Conservation (phyloP, 2,113 vertebrate genomes). For the Catharus minimus region DNA sequence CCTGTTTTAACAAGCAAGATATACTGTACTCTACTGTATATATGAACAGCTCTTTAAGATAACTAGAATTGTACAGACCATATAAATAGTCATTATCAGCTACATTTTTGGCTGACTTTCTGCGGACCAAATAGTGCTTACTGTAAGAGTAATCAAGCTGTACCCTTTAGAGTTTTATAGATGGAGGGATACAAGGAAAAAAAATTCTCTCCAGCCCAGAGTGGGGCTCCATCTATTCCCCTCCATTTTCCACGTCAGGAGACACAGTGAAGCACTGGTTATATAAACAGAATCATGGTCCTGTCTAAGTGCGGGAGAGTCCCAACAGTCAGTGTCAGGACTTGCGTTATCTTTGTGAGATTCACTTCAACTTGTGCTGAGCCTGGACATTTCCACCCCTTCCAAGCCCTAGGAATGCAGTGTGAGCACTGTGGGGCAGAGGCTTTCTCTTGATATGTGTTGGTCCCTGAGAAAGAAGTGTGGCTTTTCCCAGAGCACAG, state of each 20-base stretch:
- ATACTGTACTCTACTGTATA: constrained; percentile 54
- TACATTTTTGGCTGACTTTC: constrained; percentile 63
- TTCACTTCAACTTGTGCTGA: not conserved
- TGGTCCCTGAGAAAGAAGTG: not conserved
- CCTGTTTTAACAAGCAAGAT: constrained; percentile 61
- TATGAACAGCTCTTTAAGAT: constrained; percentile 67
- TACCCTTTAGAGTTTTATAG: constrained; percentile 51
- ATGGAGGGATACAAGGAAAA: constrained; percentile 20
- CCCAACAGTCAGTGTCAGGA: not conserved
- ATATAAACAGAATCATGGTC: constrained; percentile 25
- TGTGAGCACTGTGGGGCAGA: not conserved
- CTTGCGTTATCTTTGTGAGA: not conserved
- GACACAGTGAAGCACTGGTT: not conserved
- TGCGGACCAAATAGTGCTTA: constrained; percentile 19
- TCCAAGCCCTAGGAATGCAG: not conserved
- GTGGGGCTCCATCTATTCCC: constrained; percentile 4
- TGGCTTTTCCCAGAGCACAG: constrained; percentile 1
- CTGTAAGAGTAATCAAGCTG: constrained; percentile 46
- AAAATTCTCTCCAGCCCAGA: not conserved
- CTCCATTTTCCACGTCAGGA: not conserved
- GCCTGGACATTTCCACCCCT: not conserved
- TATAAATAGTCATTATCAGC: constrained; percentile 66
- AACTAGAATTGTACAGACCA: constrained; percentile 45
- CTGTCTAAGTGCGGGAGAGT: not conserved
- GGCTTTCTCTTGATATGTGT: accelerated